A percentile compares a stretch with the other conserved stretches of the same genome.
Evolutionary conservation across 2,113 vertebrate genomes (phyloP).

Genomic region (Procavia capensis): DNA sequence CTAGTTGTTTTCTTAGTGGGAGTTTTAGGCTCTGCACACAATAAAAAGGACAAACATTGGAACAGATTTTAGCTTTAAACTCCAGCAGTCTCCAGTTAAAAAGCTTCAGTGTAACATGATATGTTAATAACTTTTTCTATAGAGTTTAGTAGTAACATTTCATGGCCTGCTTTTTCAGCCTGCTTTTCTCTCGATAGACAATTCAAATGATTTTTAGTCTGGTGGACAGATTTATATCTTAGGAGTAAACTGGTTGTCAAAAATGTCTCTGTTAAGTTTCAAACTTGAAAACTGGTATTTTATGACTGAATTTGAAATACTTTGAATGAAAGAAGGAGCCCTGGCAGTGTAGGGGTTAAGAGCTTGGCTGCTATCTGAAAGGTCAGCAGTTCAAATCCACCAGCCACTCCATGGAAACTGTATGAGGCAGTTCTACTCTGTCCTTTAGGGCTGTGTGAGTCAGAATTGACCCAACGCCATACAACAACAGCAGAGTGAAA

Average conservation of each 20-base stretch:
- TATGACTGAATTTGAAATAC: background rate
- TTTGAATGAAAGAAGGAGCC: background rate
- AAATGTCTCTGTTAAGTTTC: background rate
- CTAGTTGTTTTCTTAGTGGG: conserved; percentile 76
- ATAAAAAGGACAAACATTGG: conserved; percentile 22
- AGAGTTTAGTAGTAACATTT: background rate
- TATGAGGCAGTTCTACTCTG: no score
- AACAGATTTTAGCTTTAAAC: background rate
- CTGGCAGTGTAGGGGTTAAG: no score
- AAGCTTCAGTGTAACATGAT: background rate
- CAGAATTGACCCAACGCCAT: no score
- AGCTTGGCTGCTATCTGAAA: no score
- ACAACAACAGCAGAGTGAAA: background rate
- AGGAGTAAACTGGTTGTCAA: conserved; percentile 21
- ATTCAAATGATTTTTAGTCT: conserved; percentile 1
- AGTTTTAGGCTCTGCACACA: conserved; percentile 41
- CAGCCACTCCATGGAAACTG: no score
- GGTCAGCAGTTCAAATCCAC: no score
- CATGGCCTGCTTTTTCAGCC: background rate
- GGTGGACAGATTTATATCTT: background rate
- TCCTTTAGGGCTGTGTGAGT: no score
- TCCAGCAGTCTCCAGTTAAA: conserved; percentile 24
- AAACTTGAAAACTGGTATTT: background rate
- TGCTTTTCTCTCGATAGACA: conserved; percentile 33
- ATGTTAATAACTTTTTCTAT: background rate